A percentile compares a stretch with the other conserved stretches of the same genome.
Conservation (phyloP, 2,888 invertebrate species). For the Tupiocoris notatus region DNA sequence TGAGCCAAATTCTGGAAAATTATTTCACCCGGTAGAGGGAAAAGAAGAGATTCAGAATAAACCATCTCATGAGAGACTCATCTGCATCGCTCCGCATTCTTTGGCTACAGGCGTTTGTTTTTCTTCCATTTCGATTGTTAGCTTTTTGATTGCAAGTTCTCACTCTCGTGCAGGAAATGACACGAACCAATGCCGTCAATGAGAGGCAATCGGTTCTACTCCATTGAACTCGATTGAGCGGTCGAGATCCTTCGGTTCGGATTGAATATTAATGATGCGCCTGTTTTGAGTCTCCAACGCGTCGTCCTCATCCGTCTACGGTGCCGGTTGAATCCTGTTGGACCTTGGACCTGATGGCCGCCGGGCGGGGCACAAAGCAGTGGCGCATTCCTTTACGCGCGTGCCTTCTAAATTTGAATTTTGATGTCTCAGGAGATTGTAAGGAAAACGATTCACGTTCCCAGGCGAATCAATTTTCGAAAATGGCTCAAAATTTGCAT, state of each 20-base stretch:
- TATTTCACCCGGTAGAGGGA: too few relatives aligned
- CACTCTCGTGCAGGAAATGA: not conserved
- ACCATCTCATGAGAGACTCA: too few relatives aligned
- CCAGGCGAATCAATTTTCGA: too few relatives aligned
- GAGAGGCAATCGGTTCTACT: not conserved
- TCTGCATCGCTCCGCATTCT: too few relatives aligned
- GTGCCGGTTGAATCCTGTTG: not conserved
- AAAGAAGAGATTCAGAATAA: too few relatives aligned
- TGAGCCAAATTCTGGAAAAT: too few relatives aligned
- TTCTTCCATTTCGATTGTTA: not conserved
- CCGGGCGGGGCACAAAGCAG: not conserved
- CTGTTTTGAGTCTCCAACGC: not conserved
- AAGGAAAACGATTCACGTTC: not conserved
- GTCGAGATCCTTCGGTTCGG: not conserved
- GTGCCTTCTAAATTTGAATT: not conserved
- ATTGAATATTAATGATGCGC: constrained; percentile 10
- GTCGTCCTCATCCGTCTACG: not conserved
- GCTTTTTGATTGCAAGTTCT: not conserved
- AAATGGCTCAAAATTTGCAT: not conserved
- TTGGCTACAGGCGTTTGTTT: too few relatives aligned
- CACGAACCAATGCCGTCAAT: not conserved
- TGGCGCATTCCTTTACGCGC: not conserved
- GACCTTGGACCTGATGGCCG: not conserved
- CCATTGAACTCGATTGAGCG: not conserved
- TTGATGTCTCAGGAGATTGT: not conserved